Base-by-base conservation (phyloP, 2,888 invertebrate genomes). In the Catocala sponsa region DNA sequence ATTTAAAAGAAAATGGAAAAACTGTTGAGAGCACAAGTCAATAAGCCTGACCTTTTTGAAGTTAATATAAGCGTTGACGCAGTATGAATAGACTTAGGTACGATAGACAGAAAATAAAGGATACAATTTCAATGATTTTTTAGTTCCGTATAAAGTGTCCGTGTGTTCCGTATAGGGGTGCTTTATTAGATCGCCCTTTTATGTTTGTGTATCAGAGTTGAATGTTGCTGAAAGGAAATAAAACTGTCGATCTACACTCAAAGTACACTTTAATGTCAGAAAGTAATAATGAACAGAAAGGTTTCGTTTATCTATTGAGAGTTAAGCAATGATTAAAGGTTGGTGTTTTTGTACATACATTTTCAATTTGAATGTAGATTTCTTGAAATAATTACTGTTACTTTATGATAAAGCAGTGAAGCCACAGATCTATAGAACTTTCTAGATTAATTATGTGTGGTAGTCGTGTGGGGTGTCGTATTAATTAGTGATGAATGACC, bases 1-100 rank as follows among this genome's bases (percentile, higher is more conserved):
- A 76, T 70, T 76, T 65, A 48, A 63, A 70, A 55, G 53, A 63
- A 72, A 73, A 65, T 56, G 63, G 63, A 68, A 70, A 61, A 70
- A 52, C 41, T 60, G 33, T 60, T 73, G 55, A 64, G 54, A 63
- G 55, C n/a, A 13, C 59, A 54, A 50, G 70, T 76, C 76, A 76
- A 76, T 73, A 74, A 64, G 56, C 46, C 51, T 65, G 62, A 75
- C 72, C 64, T 38, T 65, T 50, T 57, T 48, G 59, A 54, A 62
- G 46, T 6, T 53, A 41, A 55, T 64, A 51, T 63, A 59, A 46
- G 55, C 35, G 50, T 58, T 63, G 68, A 59, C 59, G 63, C 15
- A 55, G 52, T 64, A 54, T 58, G 61, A 60, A 69, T 64, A 63
- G 42, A 59, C 11, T 46, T 46, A 38, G 13, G 12, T 35, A 46